Conservation (phyloP, 2,113 vertebrate species). For the Scytalopus superciliaris region DNA sequence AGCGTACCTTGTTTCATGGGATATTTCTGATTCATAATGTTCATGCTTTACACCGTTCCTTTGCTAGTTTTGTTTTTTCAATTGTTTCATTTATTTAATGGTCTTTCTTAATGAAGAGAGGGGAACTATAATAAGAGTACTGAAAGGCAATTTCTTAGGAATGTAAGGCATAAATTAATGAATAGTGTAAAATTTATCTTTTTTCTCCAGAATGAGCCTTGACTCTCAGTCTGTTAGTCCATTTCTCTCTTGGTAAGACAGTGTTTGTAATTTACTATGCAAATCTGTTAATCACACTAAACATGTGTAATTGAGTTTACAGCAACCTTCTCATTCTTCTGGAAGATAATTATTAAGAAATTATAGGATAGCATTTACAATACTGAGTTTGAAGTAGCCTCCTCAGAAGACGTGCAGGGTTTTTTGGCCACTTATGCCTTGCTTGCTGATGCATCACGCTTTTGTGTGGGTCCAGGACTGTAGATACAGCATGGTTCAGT, state of each 20-base stretch:
- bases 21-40: neutral
- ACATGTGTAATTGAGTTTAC: neutral
- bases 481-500: neutral
- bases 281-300: neutral
- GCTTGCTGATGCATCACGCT: neutral
- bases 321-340: neutral
- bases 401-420: neutral
- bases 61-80: neutral
- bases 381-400: neutral
- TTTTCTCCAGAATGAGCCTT: neutral
- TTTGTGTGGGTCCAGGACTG: neutral
- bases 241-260: neutral
- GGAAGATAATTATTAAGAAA: neutral
- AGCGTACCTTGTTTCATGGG: neutral
- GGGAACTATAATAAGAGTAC: neutral
- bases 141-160: neutral
- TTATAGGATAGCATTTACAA: neutral
- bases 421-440: neutral
- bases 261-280: neutral
- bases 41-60: neutral
- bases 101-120: neutral
- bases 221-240: neutral
- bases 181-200: neutral
- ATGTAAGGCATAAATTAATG: neutral
- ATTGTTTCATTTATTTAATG: neutral